Base-by-base conservation (phyloP, 2,888 invertebrate genomes). In the Patella depressa region DNA sequence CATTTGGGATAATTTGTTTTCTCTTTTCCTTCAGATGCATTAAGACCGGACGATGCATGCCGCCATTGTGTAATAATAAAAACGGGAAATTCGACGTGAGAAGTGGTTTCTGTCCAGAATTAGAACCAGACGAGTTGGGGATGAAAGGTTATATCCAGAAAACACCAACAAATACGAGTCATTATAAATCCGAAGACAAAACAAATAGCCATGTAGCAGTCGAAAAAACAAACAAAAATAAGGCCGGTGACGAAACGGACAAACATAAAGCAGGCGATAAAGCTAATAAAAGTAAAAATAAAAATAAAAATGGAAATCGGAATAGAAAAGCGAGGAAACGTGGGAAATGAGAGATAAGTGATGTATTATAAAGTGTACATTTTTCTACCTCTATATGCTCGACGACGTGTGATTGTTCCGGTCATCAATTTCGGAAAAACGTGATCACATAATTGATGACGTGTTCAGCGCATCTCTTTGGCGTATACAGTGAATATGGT, bases 1-100 rank as follows among this genome's bases (percentile, higher is more conserved):
- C 19, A 34, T 29, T 65, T 24, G 17, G 4, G 19, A 34, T 19
- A 19, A 9, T 12, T 15, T 74, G n/a, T 70, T 71, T 17, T 72
- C n/a, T 74, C 17, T 69, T n/a, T 24, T 15, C 29, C 73, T 76
- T 14, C 82, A 82, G 82, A 29, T 82, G 82, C 71, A 82, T 82
- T 59, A 82, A 82, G 72, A 54, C 69, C 5, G 76, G 79, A 15
- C 59, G 71, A 34, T 82, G 82, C 57, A 74, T 73, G 17, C 57
- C 24, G 14, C 82, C 82, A 14, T 65, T 53, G 7, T 82, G 82
- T 24, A 57, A 74, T 14, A 55, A 74, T 14, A 80, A 80, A 24
- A 73, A 72, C 29, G 19, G 19, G 12, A 3, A 19, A 24, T 80
- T 82, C n/a, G 73, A 80, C 73, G 73, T 82, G 17, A 74, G 75